Evolutionary conservation across 2,797 vertebrate species (phyloP), one percentile per base, ranked within the genome.

Genomic region (Poliocrania exsul): DNA sequence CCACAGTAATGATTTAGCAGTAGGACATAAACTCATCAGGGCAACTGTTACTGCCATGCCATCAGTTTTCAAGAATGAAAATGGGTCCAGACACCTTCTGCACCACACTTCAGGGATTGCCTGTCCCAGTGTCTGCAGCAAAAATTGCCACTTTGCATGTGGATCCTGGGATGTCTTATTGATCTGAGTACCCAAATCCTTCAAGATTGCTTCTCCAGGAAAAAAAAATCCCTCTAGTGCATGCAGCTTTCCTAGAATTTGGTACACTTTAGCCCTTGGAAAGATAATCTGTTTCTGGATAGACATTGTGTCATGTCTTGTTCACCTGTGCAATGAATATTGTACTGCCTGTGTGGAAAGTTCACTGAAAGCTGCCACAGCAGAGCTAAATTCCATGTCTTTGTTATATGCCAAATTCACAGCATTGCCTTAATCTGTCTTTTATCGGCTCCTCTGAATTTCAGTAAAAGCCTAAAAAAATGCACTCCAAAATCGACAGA

Each of bases 381-480:
- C 75, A 90, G 42, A 33, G 17, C 38, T 90, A 78, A 86, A 94
- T 91, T 65, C 54, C 31, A 29, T 66, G 62, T 60, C 53, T 81
- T 66, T 87, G 81, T 86, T 40, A 40, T 44, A 75, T 46, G 72
- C 87, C 91, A 93, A 91, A 92, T 81, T 67, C 85, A 86, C n/a
- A 83, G 57, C 46, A 83, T 23, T 89, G 67, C 64, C 71, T 94
- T 89, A 92, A 93, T 89, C 78, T 54, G 57, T 50, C 26, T 57
- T 94, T 94, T 90, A 61, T 86, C 1, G 2, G 28, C 65, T 74
- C 25, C 73, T 74, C 66, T 81, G 70, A 92, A 84, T 95, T 90
- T 72, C 82, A 93, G 37, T 65, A 75, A 74, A 93, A 88, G 56
- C 57, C 72, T 54, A 77, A 90, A 91, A 90, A 92, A 71, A 64